phyloP scores from a whole-genome alignment of 2,797 vertebrate genomes.

The Molossus alvarezi region DNA sequence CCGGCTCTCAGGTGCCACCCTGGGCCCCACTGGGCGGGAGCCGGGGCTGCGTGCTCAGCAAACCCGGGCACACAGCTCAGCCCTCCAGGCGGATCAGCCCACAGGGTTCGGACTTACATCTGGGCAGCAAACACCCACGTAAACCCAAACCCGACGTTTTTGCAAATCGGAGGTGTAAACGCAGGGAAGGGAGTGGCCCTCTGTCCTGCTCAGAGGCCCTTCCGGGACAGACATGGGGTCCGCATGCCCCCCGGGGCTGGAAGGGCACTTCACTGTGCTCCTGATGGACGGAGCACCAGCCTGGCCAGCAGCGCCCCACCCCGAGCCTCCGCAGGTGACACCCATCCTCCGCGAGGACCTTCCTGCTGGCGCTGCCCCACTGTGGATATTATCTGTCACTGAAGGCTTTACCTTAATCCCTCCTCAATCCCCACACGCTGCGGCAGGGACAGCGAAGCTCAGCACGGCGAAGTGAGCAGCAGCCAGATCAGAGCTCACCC shows the following conservation, averaged over 20 bases:
- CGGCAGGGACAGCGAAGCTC: background rate
- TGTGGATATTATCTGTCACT: background rate
- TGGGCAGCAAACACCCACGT: background rate
- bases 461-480: background rate
- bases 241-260: accelerated
- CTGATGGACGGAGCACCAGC: accelerated
- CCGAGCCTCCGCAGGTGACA: accelerated
- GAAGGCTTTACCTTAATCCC: slow-evolving; percentile 73
- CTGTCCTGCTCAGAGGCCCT: background rate
- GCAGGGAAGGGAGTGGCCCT: background rate
- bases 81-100: no score
- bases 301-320: accelerated
- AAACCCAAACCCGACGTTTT: accelerated
- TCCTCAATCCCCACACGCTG: background rate
- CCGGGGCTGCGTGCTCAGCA: accelerated
- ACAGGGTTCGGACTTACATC: accelerated
- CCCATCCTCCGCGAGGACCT: background rate
- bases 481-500: background rate
- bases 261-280: background rate
- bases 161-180: accelerated
- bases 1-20: accelerated
- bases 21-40: accelerated
- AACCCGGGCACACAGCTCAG: accelerated
- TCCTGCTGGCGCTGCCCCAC: background rate
- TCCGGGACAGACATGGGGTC: accelerated